Percentiles rank a stretch among this genome's conserved stretches.
phyloP scores from a whole-genome alignment of 2,888 invertebrate species.

The Meteorus colon region DNA sequence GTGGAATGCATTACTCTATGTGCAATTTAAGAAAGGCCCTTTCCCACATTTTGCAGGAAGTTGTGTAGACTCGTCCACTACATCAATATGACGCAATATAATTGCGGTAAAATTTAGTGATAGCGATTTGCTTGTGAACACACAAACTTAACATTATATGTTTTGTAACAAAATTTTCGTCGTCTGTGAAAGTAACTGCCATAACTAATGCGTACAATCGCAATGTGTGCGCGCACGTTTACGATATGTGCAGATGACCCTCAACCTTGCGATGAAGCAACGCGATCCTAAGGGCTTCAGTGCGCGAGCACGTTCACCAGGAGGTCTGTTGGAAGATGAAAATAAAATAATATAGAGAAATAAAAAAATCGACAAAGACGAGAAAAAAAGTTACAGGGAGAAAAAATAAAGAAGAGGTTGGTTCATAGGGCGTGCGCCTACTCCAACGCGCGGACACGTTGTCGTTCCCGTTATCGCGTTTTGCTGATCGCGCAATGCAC shows the following conservation, averaged over 20 bases:
- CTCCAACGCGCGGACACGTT: slow-evolving; percentile 46
- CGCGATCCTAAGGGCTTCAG: slow-evolving; percentile 35
- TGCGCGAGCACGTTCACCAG: slow-evolving; percentile 22
- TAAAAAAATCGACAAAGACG: background rate
- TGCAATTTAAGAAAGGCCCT: background rate
- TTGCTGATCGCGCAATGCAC: slow-evolving; percentile 47
- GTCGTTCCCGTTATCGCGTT: slow-evolving; percentile 53
- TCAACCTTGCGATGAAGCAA: slow-evolving; percentile 45
- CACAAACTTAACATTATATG: slow-evolving; percentile 16
- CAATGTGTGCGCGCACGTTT: slow-evolving; percentile 43
- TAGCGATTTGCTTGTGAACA: slow-evolving; percentile 36
- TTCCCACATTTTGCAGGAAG: slow-evolving; percentile 15
- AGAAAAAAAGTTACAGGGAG: background rate
- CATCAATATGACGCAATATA: slow-evolving; percentile 14
- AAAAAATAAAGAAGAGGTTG: slow-evolving; percentile 19
- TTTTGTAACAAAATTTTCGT: slow-evolving; percentile 34
- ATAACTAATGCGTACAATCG: slow-evolving; percentile 1
- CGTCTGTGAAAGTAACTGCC: slow-evolving; percentile 3
- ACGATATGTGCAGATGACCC: slow-evolving; percentile 52
- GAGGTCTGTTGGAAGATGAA: background rate
- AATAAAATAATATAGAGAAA: background rate
- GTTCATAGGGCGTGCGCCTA: slow-evolving; percentile 50
- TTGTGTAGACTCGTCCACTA: background rate
- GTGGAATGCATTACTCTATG: background rate
- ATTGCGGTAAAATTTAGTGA: slow-evolving; percentile 25